Evolutionary conservation across 2,797 vertebrate genomes (phyloP), one percentile per base, ranked within the genome.

Genomic region (Linurgus olivaceus): DNA sequence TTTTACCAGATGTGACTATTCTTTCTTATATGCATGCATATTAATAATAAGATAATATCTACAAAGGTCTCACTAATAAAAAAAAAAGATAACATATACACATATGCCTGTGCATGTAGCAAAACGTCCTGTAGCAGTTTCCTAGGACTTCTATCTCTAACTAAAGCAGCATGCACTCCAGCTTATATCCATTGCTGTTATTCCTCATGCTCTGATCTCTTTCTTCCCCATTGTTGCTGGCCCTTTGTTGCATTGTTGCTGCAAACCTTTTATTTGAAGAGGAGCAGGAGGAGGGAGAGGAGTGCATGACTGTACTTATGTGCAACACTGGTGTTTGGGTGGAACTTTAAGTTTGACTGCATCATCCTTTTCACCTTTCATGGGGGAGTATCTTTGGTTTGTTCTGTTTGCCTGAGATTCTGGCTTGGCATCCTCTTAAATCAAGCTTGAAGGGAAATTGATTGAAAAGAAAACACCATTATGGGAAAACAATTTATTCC

Each of bases 391-490:
- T 97, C 97, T 95, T 92, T 71, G 72, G 93, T 92, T 96, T 91
- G 88, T 94, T 92, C 78, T 81, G 82, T 85, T 78, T 0, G 13
- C 67, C 93, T 92, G 57, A 95, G 85, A 91, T 94, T 98, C 93
- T 95, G 94, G 94, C 94, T 95, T 95, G 93, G 94, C 95, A 93
- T 95, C 66, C 91, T 97, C 97, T 97, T 98, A 98, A 98, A 98
- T 98, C 98, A 98, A 97, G 92, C 96, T 97, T 97, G 97, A 98
- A 97, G 90, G 97, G 90, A 97, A 98, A 98, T 97, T 98, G 97
- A 98, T 98, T 98, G 97, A 97, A 97, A 98, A 97, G 96, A 97
- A 97, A 98, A 96, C 55, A 94, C 91, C 82, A 94, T 98, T 98
- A 97, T 96, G 84, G 96, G 92, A 97, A 97, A 97, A 97, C 96